Evolutionary conservation across 2,113 vertebrate species (phyloP).

Genomic region (Catharus minimus): DNA sequence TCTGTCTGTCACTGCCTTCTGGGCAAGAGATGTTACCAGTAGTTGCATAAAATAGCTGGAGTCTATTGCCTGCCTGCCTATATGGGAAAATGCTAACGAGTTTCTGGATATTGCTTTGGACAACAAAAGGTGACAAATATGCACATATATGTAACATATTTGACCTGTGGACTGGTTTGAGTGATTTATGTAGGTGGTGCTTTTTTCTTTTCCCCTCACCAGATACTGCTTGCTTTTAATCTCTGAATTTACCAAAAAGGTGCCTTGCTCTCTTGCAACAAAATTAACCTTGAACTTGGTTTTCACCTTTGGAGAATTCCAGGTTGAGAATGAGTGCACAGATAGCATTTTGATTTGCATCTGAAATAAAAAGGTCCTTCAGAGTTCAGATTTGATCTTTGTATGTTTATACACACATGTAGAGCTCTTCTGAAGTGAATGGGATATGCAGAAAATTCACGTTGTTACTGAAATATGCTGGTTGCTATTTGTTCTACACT

Average conservation of each 20-base stretch:
- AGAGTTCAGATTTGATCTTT: background rate
- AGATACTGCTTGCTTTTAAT: background rate
- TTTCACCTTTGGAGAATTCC: background rate
- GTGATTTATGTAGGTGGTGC: background rate
- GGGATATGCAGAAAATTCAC: background rate
- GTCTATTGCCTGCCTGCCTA: background rate
- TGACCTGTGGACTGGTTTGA: background rate
- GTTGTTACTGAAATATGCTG: background rate
- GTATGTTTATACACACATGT: background rate
- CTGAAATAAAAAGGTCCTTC: background rate
- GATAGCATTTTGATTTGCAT: background rate
- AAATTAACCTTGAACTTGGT: background rate
- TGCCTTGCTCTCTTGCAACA: background rate
- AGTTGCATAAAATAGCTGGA: conserved; percentile 24
- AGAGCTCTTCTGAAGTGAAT: background rate
- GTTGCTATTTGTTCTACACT: background rate
- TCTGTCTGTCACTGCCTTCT: conserved; percentile 44
- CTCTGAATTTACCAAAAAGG: background rate
- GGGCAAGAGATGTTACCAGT: conserved; percentile 23
- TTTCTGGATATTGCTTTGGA: conserved; percentile 3
- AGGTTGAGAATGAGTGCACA: background rate
- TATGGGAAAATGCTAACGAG: background rate
- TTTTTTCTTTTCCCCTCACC: background rate
- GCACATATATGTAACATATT: background rate
- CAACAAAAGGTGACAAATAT: conserved; percentile 1